Conservation (phyloP, 2,888 invertebrate species). For the Drosophila suboccidentalis region DNA sequence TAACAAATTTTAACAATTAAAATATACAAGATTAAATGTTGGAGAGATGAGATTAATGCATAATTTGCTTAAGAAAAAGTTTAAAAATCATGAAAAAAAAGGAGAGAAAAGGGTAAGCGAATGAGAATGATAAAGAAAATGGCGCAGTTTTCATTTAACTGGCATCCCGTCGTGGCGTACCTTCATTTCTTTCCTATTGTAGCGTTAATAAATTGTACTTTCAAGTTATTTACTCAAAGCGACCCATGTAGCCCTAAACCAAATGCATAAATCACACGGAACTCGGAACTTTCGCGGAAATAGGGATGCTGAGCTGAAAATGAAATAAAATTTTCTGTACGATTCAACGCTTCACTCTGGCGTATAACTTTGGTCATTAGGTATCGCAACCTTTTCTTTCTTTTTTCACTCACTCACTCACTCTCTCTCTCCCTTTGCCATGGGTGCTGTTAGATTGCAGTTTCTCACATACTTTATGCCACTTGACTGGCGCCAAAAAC, state of each 20-base stretch:
- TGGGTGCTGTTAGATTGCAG: slow-evolving; percentile 50
- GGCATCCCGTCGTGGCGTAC: slow-evolving; percentile 33
- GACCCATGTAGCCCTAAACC: slow-evolving; percentile 56
- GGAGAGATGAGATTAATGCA: slow-evolving; percentile 34
- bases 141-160: slow-evolving; percentile 28
- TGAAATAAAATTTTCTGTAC: slow-evolving; percentile 34
- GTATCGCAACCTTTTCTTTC: slow-evolving; percentile 11
- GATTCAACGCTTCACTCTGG: slow-evolving; percentile 12
- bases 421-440: slow-evolving; percentile 1
- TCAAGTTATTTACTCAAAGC: slow-evolving; percentile 64
- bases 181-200: slow-evolving; percentile 45
- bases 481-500: slow-evolving; percentile 49
- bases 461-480: slow-evolving; percentile 44
- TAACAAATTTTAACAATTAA: slow-evolving; percentile 26
- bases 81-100: neutral
- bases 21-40: slow-evolving; percentile 17
- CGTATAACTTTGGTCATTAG: slow-evolving; percentile 68
- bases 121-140: slow-evolving; percentile 25
- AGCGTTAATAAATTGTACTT: slow-evolving; percentile 67
- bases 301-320: slow-evolving; percentile 37
- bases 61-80: slow-evolving; percentile 3
- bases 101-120: slow-evolving; percentile 12
- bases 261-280: slow-evolving; percentile 74
- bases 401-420: neutral
- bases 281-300: slow-evolving; percentile 48